Evolutionary conservation across 2,888 invertebrate genomes (phyloP).

Genomic region (Plutella xylostella): DNA sequence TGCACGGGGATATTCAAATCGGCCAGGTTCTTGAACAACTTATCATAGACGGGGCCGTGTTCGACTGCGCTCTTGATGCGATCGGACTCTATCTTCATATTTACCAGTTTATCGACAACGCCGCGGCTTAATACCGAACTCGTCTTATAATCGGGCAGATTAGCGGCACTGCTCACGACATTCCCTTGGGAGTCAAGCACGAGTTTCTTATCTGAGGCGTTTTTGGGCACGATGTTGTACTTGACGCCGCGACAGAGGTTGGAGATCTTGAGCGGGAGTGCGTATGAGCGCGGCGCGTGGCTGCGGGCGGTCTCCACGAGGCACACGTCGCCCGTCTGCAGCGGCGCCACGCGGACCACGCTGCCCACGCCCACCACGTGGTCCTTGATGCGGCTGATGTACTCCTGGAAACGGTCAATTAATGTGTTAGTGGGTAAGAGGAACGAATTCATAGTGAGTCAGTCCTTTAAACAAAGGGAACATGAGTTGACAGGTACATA

Average conservation of each 20-base stretch:
- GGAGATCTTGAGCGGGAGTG: conserved; percentile 59
- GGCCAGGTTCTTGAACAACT: conserved; percentile 62
- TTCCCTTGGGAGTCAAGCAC: conserved; percentile 60
- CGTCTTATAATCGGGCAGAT: conserved; percentile 57
- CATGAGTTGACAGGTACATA: too few relatives aligned
- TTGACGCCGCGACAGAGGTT: conserved; percentile 58
- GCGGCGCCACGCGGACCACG: conserved; percentile 72
- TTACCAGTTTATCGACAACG: conserved; percentile 62
- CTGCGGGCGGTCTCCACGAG: conserved; percentile 54
- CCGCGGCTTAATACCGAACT: conserved; percentile 58
- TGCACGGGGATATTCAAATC: conserved; percentile 62
- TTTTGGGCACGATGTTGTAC: conserved; percentile 61
- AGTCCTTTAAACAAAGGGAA: too few relatives aligned
- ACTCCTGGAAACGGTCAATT: conserved; percentile 46
- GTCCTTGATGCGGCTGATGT: conserved; percentile 71
- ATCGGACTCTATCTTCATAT: conserved; percentile 65
- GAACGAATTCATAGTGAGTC: too few relatives aligned
- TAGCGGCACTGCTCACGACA: conserved; percentile 59
- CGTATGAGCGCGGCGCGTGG: conserved; percentile 57
- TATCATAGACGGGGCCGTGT: conserved; percentile 71
- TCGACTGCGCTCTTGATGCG: conserved; percentile 71
- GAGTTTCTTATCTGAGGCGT: conserved; percentile 60
- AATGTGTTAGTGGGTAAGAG: too few relatives aligned
- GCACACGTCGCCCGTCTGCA: conserved; percentile 56
- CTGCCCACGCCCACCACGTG: conserved; percentile 81